Percentiles rank a stretch among this genome's conserved stretches.
Conservation (phyloP, 2,888 invertebrate genomes). For the Lissocephala sabroskyi region DNA sequence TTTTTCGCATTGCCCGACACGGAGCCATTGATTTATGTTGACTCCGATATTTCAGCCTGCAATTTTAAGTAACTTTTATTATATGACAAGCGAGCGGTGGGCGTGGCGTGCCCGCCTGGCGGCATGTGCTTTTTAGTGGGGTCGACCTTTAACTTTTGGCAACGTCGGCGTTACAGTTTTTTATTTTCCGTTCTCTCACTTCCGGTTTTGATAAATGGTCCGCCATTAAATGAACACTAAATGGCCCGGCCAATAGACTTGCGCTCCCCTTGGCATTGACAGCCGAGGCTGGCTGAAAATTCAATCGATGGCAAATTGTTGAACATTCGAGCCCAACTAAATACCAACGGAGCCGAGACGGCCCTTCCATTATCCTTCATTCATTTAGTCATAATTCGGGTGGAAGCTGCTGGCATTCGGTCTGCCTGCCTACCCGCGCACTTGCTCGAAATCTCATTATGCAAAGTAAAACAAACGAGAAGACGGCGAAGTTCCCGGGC, state of each 20-base stretch:
- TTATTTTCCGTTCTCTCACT: too few species aligned
- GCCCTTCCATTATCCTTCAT: neutral
- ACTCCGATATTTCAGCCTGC: conserved; percentile 37
- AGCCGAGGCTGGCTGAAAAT: too few species aligned
- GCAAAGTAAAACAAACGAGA: conserved; percentile 39
- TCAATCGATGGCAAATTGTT: too few species aligned
- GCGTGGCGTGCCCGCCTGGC: conserved; percentile 2
- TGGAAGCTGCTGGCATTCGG: too few species aligned
- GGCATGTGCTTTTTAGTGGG: conserved; percentile 2
- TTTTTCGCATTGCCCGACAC: neutral
- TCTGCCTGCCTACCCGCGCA: conserved; percentile 8
- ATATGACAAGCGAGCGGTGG: conserved; percentile 43
- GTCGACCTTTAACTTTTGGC: conserved; percentile 7
- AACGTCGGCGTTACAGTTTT: conserved; percentile 13
- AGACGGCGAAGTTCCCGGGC: too few species aligned
- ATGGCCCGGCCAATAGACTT: conserved; percentile 13
- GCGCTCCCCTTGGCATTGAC: too few species aligned
- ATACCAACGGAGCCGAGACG: too few species aligned
- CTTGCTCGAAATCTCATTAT: conserved; percentile 58
- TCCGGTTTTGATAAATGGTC: conserved; percentile 40
- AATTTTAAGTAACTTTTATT: conserved; percentile 57
- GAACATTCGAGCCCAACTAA: too few species aligned
- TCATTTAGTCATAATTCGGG: neutral
- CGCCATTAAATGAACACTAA: conserved; percentile 39
- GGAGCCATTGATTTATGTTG: conserved; percentile 47